Conservation (phyloP, 2,797 vertebrate genomes). For the Gymnoscopelus braueri region DNA sequence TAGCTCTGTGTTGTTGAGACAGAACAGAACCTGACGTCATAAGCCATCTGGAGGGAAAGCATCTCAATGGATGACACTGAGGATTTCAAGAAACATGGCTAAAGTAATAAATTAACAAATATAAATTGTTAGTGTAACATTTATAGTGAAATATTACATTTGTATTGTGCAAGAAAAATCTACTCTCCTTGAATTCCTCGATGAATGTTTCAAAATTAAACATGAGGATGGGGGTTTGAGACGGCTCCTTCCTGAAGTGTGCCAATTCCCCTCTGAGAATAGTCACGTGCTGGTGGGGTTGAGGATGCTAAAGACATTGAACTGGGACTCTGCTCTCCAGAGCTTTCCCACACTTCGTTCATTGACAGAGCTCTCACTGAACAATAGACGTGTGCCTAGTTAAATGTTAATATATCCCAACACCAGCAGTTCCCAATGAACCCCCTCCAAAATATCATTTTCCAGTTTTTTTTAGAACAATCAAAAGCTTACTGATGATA, state of each 20-base stretch:
- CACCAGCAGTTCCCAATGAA: slow-evolving; percentile 29
- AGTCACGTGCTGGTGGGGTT: slow-evolving; percentile 12
- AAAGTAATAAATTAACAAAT: not conserved
- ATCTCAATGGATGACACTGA: not conserved
- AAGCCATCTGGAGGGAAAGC: slow-evolving; percentile 17
- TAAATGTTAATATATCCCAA: slow-evolving; percentile 35
- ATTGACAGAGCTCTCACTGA: slow-evolving; percentile 12
- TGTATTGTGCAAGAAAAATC: not conserved
- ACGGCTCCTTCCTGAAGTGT: slow-evolving; percentile 9
- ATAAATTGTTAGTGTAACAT: not conserved
- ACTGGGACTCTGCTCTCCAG: slow-evolving; percentile 48
- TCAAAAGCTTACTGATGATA: not conserved
- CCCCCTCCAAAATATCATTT: not conserved
- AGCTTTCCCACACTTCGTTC: slow-evolving; percentile 54
- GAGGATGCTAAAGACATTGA: slow-evolving; percentile 31
- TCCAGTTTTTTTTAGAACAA: too few relatives aligned
- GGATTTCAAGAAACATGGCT: not conserved
- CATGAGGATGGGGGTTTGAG: not conserved
- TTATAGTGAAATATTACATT: not conserved
- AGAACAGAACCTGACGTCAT: slow-evolving; percentile 4
- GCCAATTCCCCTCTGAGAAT: not conserved
- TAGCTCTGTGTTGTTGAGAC: slow-evolving; percentile 3
- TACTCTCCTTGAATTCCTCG: not conserved
- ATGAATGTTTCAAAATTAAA: not conserved
- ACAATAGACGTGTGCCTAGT: slow-evolving; percentile 55